Evolutionary conservation across 2,888 invertebrate species (phyloP), one percentile per base, ranked within the genome.

Genomic region (Blastobasis adustella): DNA sequence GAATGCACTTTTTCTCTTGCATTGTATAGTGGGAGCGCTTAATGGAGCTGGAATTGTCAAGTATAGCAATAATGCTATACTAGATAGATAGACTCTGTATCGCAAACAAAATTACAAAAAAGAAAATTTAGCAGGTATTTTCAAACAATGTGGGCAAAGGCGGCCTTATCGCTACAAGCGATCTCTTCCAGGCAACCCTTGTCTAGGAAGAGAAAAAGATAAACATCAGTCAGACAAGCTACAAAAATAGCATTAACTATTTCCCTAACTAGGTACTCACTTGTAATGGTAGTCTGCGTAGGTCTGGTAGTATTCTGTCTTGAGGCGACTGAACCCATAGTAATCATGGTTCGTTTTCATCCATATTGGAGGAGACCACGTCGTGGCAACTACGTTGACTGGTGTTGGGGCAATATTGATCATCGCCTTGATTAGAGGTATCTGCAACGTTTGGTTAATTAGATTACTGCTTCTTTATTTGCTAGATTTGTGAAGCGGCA

Each of bases 231-330:
- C n/a, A n/a, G n/a, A n/a, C n/a, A n/a, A n/a, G n/a, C n/a, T n/a
- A n/a, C n/a, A n/a, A n/a, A n/a, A n/a, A n/a, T n/a, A n/a, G n/a
- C n/a, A n/a, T n/a, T 7, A 9, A 9, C 9, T 7, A 41, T 9
- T 41, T 41, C 9, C 2, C 9, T 9, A 41, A 9, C 41, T 41
- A 9, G 41, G 7, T 8, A 46, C 8, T 9, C 69, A 92, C 89
- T 91, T 95, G 4, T 93, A 68, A 69, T 93, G 91, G 67, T 97
- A 97, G 50, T 94, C 82, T 0, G 95, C 96, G 90, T 93, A 97
- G 0, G 92, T 82, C 73, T 94, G 92, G 71, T 92, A 96, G 71
- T 92, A 94, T 43, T 89, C 73, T 0, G 69, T 55, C 56, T 80
- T 82, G 1, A 91, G 70, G 0, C 60, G 67, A 55, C 89, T 89